Conservation (phyloP, 1,140 invertebrate species). For the Drosophila micromelanica region DNA sequence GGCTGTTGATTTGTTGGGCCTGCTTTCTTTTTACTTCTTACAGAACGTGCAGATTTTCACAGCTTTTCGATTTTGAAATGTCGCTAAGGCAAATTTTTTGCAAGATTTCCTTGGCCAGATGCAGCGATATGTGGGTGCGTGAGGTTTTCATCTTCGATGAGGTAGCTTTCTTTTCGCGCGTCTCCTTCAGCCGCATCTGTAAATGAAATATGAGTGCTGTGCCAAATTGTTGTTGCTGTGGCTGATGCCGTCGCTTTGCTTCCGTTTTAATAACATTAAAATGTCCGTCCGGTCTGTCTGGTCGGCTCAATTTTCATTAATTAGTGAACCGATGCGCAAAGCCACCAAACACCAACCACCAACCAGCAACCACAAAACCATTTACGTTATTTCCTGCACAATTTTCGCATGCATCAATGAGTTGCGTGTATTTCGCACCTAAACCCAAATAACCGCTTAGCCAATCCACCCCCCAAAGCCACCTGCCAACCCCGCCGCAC, state of each 20-base stretch:
- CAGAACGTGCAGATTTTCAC: conserved; percentile 95
- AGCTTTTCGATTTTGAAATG: conserved; percentile 94
- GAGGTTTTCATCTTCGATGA: conserved; percentile 87
- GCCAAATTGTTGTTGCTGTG: background rate
- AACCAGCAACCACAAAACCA: conserved; percentile 54
- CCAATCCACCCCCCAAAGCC: background rate
- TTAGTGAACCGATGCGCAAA: conserved; percentile 59
- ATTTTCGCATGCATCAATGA: conserved; percentile 72
- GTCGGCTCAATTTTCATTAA: conserved; percentile 71
- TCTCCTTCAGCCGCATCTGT: conserved; percentile 90
- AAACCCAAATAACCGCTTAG: conserved; percentile 46
- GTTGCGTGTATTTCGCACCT: conserved; percentile 75
- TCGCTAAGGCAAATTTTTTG: conserved; percentile 95
- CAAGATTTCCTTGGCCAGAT: conserved; percentile 91
- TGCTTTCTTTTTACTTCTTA: conserved; percentile 85
- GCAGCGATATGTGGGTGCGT: conserved; percentile 89
- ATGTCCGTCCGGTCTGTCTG: background rate
- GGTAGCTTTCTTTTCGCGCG: conserved; percentile 88
- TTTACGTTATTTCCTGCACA: conserved; percentile 77
- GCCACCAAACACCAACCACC: too few species aligned
- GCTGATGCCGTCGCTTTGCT: background rate
- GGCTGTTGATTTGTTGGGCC: conserved; percentile 17
- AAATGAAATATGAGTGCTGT: conserved; percentile 5
- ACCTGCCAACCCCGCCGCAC: background rate
- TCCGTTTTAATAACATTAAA: conserved; percentile 44